Base-by-base conservation (phyloP, 2,797 vertebrate species). In the Brotula barbata region DNA sequence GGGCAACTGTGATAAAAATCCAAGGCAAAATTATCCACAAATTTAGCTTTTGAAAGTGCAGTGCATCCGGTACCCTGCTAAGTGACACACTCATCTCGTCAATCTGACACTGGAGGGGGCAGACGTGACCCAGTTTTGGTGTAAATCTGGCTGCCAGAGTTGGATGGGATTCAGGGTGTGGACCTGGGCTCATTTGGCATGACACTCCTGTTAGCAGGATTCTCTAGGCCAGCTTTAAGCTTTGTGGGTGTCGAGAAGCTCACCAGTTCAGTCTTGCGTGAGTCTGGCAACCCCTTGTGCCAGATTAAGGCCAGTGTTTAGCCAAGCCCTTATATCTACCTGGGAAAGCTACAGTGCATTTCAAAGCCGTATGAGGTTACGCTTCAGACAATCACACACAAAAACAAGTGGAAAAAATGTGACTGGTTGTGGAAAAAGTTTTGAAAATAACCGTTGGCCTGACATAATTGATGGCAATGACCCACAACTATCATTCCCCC, bases 291-390 rank as follows among this genome's bases (percentile, higher is more conserved):
- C 6, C 21, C 14, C 43, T 23, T 17, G 1, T 4, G 56, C 45
- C 44, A 20, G 50, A 68, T 58, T 49, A 52, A 43, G 15, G 41
- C 51, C 49, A 52, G 17, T 50, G 36, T 43, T 59, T n/a, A 6
- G 6, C n/a, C 10, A 34, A 17, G 37, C 20, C 34, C 40, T 22
- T 60, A 31, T 23, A 4, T 13, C 7, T 22, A 17, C 33, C n/a
- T 48, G 31, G 22, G 16, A 47, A 57, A 63, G 59, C 11, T 44
- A 3, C 25, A 7, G 25, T 28, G n/a, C 3, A 45, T 51, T 63
- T 50, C n/a, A 16, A 16, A 54, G 13, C 2, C 0, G 3, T 12
- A 23, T 42, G 16, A 25, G 13, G 19, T 12, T 58, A 16, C 3
- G 21, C 6, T 17, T 25, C 1, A 13, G 15, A n/a, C n/a, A 45